A percentile compares a stretch with the other conserved stretches of the same genome.
phyloP scores from a whole-genome alignment of 2,113 vertebrate genomes.

The Lota lota region DNA sequence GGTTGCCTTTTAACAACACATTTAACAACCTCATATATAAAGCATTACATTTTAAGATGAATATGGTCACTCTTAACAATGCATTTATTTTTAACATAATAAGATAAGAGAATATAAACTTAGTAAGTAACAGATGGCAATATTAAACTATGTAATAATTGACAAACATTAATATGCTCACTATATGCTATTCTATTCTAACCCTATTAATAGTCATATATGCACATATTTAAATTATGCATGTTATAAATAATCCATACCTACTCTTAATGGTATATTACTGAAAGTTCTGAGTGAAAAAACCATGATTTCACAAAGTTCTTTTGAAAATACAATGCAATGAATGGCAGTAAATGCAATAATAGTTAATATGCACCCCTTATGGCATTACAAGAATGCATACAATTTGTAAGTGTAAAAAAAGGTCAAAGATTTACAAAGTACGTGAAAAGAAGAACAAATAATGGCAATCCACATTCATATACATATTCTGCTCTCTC shows the following conservation, averaged over 20 bases:
- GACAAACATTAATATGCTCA: neutral
- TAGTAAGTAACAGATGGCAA: neutral
- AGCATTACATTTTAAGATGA: neutral
- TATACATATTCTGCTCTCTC: neutral
- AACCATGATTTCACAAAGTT: too few relatives aligned
- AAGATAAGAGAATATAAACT: neutral
- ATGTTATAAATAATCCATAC: too few relatives aligned
- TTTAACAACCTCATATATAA: neutral
- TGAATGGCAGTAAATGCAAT: too few relatives aligned
- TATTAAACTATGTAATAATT: neutral
- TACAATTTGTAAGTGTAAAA: too few relatives aligned
- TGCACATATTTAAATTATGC: too few relatives aligned
- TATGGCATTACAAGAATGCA: too few relatives aligned
- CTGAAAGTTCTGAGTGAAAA: too few relatives aligned
- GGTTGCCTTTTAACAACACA: constrained; percentile 16
- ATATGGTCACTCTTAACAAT: neutral
- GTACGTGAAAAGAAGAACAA: neutral
- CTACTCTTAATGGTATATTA: too few relatives aligned
- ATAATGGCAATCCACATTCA: neutral
- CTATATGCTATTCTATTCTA: neutral
- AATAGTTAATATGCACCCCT: too few relatives aligned
- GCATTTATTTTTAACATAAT: neutral
- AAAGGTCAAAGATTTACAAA: neutral
- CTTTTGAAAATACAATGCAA: too few relatives aligned
- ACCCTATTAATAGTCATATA: neutral